phyloP scores from a whole-genome alignment of 2,113 vertebrate genomes.

The Eleginops maclovinus region DNA sequence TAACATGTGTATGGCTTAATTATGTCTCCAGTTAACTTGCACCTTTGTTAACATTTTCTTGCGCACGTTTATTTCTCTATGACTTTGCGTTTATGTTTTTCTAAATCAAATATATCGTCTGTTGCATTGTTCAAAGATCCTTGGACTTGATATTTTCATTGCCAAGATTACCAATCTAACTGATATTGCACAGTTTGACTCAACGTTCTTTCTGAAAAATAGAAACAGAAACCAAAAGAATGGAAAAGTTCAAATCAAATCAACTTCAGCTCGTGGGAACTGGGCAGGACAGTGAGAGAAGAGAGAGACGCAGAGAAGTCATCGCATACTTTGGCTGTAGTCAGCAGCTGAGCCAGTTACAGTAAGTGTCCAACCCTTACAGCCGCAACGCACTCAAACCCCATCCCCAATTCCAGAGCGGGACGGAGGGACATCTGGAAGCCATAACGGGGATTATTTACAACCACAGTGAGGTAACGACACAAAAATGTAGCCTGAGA shows the following conservation, averaged over 20 bases:
- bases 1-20: too few relatives aligned
- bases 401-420: slow-evolving; percentile 54
- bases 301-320: slow-evolving; percentile 12
- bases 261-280: slow-evolving; percentile 11
- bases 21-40: too few relatives aligned
- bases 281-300: slow-evolving; percentile 1
- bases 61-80: too few relatives aligned
- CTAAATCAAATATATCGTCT: too few relatives aligned
- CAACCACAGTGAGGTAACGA: slow-evolving; percentile 82
- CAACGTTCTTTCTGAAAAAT: neutral
- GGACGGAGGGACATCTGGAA: slow-evolving; percentile 84
- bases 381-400: slow-evolving; percentile 49
- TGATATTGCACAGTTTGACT: neutral
- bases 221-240: neutral
- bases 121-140: too few relatives aligned
- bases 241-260: slow-evolving; percentile 8
- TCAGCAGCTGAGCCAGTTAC: slow-evolving; percentile 62
- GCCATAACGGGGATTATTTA: slow-evolving; percentile 83
- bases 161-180: neutral
- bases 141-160: too few relatives aligned
- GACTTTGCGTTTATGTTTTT: too few relatives aligned
- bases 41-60: too few relatives aligned
- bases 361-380: slow-evolving; percentile 67
- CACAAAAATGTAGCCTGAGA: slow-evolving; percentile 82
- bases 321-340: slow-evolving; percentile 22